Base-by-base conservation (phyloP, 2,888 invertebrate species). In the Cataglyphis rosenhaueri region DNA sequence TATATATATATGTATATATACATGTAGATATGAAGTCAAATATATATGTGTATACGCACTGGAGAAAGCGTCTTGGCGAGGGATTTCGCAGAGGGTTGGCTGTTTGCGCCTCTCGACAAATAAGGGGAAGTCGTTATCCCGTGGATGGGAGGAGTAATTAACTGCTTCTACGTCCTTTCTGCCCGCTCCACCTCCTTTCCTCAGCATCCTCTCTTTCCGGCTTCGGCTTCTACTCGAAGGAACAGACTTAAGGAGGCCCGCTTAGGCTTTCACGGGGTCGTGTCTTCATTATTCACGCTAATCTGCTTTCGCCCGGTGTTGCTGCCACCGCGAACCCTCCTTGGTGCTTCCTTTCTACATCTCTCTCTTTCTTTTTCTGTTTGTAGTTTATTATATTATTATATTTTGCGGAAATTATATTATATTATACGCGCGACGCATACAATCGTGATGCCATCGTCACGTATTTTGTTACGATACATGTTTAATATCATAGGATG, bases 251-350 rank as follows among this genome's bases (percentile, higher is more conserved):
- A 91, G 92, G 91, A 92, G 92, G 90, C 91, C 88, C 91, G 92
- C 92, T 92, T 91, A 92, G 92, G 92, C 92, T 93, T 93, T 92
- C 92, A 90, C 91, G 91, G 92, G 91, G 92, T 92, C 92, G 92
- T 93, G 93, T 93, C 93, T 93, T 93, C 93, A 93, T 93, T 93
- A 93, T 93, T 93, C 93, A 92, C 92, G 93, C 93, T 93, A 93
- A 93, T 93, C 93, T 93, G 92, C 92, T 91, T 92, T 93, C 89
- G 91, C 91, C 91, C 90, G 91, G 87, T 85, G 79, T 86, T 88
- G 86, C 87, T 85, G 48, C 86, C 82, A 76, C 83, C 85, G 84
- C 70, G 75, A 84, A 83, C 86, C 83, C 85, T 74, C 85, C 84
- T 84, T 61, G 76, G 59, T 78, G 71, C 71, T 71, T 62, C 68